Base-by-base conservation (phyloP, 2,888 invertebrate genomes). In the Phytoseiulus persimilis region DNA sequence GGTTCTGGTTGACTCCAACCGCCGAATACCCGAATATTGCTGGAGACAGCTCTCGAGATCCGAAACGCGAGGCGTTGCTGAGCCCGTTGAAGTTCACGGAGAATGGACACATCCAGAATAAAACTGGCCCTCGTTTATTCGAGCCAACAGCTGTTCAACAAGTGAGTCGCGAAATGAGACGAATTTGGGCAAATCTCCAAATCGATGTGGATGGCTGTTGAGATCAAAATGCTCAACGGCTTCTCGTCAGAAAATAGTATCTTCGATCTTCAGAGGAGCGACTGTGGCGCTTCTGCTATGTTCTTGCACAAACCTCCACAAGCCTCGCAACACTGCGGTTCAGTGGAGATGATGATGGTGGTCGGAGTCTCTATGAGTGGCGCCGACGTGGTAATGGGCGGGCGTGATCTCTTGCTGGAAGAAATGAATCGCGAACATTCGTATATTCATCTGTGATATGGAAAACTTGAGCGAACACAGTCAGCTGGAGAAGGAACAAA, bases 321-420 rank as follows among this genome's bases (percentile, higher is more conserved):
- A n/a, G n/a, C 9, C 46, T 46, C 46, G 46, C 9, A 46, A 14
- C 5, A 83, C 11, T 23, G 84, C 31, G 23, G 28, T n/a, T 39
- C n/a, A 32, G 39, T 87, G 87, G 31, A 32, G 32, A n/a, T 87
- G 87, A n/a, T 33, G 32, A 45, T 87, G 87, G 18, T 39, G 39
- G 18, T 14, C 32, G 6, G 87, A 87, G 39, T 87, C 87, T 6
- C 32, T 23, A 39, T 87, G 87, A 45, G 87, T 87, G 3, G 87
- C 39, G 11, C 87, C 87, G 23, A 87, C 45, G 33, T 32, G 87
- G 33, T 33, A 87, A 18, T 87, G 87, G 31, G 33, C 87, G 5
- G 87, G 87, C 2, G 87, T 87, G 32, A 87, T 33, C 33, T 87
- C 87, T 87, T 87, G 87, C 87, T 87, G 87, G 0, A 33, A 33